A percentile compares a stretch with the other conserved stretches of the same genome.
These are phyloP conservation scores for Hirtodrosophila cameraria DNA, from an alignment of 2,888 invertebrate species.

Conservation along the genomic window DNA sequence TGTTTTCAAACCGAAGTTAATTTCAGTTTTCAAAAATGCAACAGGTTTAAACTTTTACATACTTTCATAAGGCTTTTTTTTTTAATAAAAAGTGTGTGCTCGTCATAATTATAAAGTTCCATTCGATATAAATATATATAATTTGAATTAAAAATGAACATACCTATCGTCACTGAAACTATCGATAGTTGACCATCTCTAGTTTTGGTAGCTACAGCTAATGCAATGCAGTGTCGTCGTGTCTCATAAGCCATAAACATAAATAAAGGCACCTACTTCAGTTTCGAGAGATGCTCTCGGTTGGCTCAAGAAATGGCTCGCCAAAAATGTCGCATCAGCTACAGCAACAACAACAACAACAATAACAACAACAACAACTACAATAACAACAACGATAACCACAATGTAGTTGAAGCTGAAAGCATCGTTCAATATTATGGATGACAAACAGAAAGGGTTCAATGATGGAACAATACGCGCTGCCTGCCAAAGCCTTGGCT, in stretches of 20 bases:
- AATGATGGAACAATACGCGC: constrained; percentile 47
- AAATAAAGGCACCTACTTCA: constrained; percentile 80
- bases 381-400: neutral
- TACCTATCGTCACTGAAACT: too few species aligned
- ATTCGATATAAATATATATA: too few species aligned
- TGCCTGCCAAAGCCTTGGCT: too few species aligned
- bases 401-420: constrained; percentile 4
- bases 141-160: too few species aligned
- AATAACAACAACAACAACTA: neutral
- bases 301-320: constrained; percentile 20
- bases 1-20: too few species aligned
- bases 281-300: constrained; percentile 4
- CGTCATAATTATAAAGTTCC: too few species aligned
- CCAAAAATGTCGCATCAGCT: constrained; percentile 54
- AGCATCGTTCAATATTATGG: constrained; percentile 47
- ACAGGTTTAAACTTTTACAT: too few species aligned
- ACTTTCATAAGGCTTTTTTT: too few species aligned
- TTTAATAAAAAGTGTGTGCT: too few species aligned
- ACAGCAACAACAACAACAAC: constrained; percentile 27
- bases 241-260: constrained; percentile 79
- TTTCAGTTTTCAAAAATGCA: too few species aligned
- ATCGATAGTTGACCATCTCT: neutral
- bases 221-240: constrained; percentile 79
- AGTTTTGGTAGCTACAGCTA: constrained; percentile 50
- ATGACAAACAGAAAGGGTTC: constrained; percentile 37